Base-by-base conservation (phyloP, 2,113 vertebrate genomes). In the Myrmophylax atrothorax region DNA sequence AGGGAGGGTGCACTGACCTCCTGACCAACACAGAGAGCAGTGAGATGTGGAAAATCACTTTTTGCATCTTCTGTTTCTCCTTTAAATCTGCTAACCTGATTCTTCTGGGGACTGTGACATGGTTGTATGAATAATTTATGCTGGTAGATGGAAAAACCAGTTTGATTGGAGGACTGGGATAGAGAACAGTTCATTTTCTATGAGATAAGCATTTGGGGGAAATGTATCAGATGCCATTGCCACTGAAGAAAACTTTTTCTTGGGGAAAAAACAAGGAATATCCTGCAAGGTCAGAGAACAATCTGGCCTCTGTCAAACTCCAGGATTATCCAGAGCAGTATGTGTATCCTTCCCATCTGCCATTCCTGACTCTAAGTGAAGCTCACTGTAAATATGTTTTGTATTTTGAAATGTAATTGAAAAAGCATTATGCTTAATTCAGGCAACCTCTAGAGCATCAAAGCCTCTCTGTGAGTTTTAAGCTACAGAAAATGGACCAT, bases 371-470 rank as follows among this genome's bases (percentile, higher is more conserved):
- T 87, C 70, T 20, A 40, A 91, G 87, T 64, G 94, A 95, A 89
- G 83, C 94, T 96, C 70, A 11, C 73, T 86, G 84, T 91, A 94
- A 97, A 96, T 95, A 96, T 84, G 62, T 84, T 96, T 87, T 53
- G 35, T 96, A 59, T 94, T 97, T 97, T 91, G 76, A 96, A 97
- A 97, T 84, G 87, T 89, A 95, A 97, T 91, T 95, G 95, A 59
- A 96, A 97, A 94, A 76, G 94, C 96, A 96, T 94, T 97, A 97
- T 66, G 89, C 93, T 97, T 97, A 96, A 96, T 93, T 97, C 89
- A 73, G 56, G 90, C 84, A 97, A 87, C 40, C 62, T 91, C 91
- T 67, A 82, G 40, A 96, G 87, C 64, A 88, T 90, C 62, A 93
- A 94, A 97, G 83, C 67, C 74, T 94, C 60, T 87, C 87, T 87